Percentiles rank a stretch among this genome's conserved stretches.
Evolutionary conservation across 2,888 invertebrate genomes (phyloP).

Genomic region (Ectobius pallidus): DNA sequence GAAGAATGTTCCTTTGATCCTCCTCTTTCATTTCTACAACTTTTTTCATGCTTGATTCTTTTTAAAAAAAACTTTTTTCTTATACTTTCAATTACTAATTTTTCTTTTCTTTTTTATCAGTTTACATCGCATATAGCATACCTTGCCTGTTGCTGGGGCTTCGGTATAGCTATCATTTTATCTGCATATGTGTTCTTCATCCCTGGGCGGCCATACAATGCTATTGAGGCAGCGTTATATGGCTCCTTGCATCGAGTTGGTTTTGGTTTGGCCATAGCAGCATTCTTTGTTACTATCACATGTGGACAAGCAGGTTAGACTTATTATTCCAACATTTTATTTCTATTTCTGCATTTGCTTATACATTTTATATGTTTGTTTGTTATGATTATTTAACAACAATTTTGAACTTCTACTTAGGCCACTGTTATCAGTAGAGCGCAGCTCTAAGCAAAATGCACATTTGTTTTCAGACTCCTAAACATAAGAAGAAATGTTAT

Average conservation of each 20-base stretch:
- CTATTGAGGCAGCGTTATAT: constrained; percentile 29
- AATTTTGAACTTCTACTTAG: not conserved
- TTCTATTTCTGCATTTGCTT: not conserved
- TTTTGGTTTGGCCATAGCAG: constrained; percentile 11
- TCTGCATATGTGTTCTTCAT: constrained; percentile 33
- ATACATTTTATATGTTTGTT: not conserved
- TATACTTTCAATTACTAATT: no score
- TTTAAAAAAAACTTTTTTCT: no score
- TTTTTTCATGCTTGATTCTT: no score
- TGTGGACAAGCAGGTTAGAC: constrained; percentile 28
- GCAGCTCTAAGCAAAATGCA: no score
- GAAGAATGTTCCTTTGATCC: no score
- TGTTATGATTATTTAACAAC: no score
- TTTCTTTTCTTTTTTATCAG: not conserved
- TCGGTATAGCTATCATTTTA: constrained; percentile 8
- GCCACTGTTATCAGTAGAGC: not conserved
- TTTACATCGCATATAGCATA: constrained; percentile 18
- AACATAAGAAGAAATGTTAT: no score
- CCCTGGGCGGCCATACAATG: constrained; percentile 10
- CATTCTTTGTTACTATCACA: constrained; percentile 9
- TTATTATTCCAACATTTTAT: not conserved
- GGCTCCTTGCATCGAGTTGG: constrained; percentile 30
- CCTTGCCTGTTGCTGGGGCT: not conserved
- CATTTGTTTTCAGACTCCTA: no score
- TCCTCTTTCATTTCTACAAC: no score